Evolutionary conservation across 2,888 invertebrate species (phyloP).

Genomic region (Pyrrhia umbra): DNA sequence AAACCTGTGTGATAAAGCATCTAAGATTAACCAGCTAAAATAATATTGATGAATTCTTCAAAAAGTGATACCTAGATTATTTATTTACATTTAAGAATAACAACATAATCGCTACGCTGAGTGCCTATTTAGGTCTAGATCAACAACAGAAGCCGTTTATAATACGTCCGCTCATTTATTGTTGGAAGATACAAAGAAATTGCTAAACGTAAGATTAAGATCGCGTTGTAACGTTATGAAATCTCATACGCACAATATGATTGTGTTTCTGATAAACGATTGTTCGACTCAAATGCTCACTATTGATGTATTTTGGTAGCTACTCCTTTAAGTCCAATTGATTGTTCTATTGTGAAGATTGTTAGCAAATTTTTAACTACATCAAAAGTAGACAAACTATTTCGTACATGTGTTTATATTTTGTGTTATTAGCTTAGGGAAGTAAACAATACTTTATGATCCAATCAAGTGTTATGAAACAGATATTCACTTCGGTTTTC

Average conservation of each 20-base stretch:
- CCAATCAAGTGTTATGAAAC: background rate
- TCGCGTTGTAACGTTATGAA: constrained; percentile 56
- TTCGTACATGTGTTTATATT: background rate
- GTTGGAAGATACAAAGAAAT: constrained; percentile 62
- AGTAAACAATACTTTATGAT: background rate
- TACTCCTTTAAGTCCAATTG: constrained; percentile 12
- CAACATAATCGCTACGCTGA: constrained; percentile 67
- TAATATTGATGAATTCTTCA: too few relatives aligned
- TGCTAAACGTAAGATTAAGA: constrained; percentile 58
- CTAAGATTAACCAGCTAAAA: too few relatives aligned
- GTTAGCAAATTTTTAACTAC: background rate
- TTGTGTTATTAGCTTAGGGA: background rate
- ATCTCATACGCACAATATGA: constrained; percentile 54
- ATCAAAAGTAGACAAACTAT: background rate
- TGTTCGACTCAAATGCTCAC: constrained; percentile 52
- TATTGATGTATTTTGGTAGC: constrained; percentile 23
- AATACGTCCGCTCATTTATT: constrained; percentile 44
- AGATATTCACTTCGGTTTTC: background rate
- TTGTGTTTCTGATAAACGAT: constrained; percentile 43
- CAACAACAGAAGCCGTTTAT: constrained; percentile 58
- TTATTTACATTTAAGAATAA: constrained; percentile 13
- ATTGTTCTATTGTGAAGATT: constrained; percentile 17
- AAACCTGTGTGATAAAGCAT: too few relatives aligned
- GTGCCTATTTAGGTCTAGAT: constrained; percentile 78
- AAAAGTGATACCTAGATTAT: background rate